These are phyloP conservation scores for Drosophila malerkotliana DNA, from an alignment of 1,140 invertebrate species.

Conservation along the genomic window DNA sequence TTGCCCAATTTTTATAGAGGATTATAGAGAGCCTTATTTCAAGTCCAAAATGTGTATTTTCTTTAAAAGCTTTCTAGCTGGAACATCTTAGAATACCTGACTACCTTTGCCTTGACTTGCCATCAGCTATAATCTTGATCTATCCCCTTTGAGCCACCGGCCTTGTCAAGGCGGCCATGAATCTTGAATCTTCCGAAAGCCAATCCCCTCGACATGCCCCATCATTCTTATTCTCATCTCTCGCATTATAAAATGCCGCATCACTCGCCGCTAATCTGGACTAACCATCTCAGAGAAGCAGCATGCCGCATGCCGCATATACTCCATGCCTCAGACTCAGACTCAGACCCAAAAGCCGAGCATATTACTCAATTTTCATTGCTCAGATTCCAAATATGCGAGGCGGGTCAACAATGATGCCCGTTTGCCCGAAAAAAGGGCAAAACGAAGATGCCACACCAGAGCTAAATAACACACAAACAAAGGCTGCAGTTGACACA, in stretches of 20 bases:
- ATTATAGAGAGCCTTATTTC: neutral
- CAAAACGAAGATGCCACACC: conserved; percentile 65
- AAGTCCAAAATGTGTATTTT: neutral
- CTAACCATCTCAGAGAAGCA: conserved; percentile 52
- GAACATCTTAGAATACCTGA: conserved; percentile 17
- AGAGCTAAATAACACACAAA: conserved; percentile 45
- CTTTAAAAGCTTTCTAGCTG: conserved; percentile 18
- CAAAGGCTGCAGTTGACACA: conserved; percentile 58
- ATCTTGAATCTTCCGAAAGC: conserved; percentile 41
- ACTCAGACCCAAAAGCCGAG: conserved; percentile 25
- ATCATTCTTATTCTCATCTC: conserved; percentile 18
- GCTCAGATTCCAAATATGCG: conserved; percentile 61
- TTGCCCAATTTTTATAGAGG: conserved; percentile 23
- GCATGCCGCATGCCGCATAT: conserved; percentile 6
- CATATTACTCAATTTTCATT: conserved; percentile 77
- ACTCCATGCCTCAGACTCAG: conserved; percentile 27
- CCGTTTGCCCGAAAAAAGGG: conserved; percentile 17
- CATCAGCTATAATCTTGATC: conserved; percentile 48
- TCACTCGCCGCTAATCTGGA: conserved; percentile 63
- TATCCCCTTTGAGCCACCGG: conserved; percentile 43
- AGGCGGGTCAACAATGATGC: conserved; percentile 15
- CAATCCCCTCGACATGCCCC: conserved; percentile 38
- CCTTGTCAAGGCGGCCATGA: conserved; percentile 39
- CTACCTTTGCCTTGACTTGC: conserved; percentile 31
- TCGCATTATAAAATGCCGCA: conserved; percentile 53